Conservation (phyloP, 2,797 vertebrate species). For the Ctenosaura bakeri region DNA sequence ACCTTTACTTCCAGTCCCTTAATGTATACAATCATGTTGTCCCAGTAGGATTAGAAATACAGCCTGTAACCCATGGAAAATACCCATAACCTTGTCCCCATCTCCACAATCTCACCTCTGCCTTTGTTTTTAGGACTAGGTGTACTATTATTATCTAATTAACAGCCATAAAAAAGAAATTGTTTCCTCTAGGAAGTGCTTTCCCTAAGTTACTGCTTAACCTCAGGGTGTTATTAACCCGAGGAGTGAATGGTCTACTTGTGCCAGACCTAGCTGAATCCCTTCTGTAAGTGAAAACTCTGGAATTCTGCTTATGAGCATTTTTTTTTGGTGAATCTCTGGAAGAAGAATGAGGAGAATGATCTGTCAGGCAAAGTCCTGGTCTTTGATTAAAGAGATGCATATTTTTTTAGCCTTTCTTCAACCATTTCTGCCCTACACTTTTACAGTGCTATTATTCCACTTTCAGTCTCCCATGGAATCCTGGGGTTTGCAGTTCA, state of each 20-base stretch:
- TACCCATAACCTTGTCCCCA: slow-evolving; percentile 46
- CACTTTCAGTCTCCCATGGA: no score
- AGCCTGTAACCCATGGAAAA: slow-evolving; percentile 22
- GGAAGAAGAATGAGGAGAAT: slow-evolving; percentile 25
- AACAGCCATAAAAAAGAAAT: slow-evolving; percentile 71
- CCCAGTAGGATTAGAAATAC: slow-evolving; percentile 15
- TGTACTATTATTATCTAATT: slow-evolving; percentile 72
- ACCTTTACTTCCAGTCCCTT: neutral
- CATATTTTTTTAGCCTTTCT: no score
- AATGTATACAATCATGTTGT: slow-evolving; percentile 46
- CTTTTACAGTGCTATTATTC: no score
- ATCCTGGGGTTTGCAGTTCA: no score
- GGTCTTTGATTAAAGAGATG: slow-evolving; percentile 17
- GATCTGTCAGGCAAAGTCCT: slow-evolving; percentile 31
- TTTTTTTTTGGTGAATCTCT: neutral
- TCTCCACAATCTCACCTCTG: slow-evolving; percentile 43
- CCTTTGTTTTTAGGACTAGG: slow-evolving; percentile 71
- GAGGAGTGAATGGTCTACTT: slow-evolving; percentile 69
- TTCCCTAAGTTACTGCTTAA: neutral
- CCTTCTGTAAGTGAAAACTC: slow-evolving; percentile 38
- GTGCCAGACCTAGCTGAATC: slow-evolving; percentile 52
- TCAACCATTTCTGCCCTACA: no score
- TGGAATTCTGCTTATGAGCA: slow-evolving; percentile 35
- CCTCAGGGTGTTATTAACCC: slow-evolving; percentile 66
- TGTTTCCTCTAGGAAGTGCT: slow-evolving; percentile 75